Percentiles rank a stretch among this genome's conserved stretches.
Evolutionary conservation across 2,888 invertebrate genomes (phyloP).

Genomic region (Linnaemya tessellans): DNA sequence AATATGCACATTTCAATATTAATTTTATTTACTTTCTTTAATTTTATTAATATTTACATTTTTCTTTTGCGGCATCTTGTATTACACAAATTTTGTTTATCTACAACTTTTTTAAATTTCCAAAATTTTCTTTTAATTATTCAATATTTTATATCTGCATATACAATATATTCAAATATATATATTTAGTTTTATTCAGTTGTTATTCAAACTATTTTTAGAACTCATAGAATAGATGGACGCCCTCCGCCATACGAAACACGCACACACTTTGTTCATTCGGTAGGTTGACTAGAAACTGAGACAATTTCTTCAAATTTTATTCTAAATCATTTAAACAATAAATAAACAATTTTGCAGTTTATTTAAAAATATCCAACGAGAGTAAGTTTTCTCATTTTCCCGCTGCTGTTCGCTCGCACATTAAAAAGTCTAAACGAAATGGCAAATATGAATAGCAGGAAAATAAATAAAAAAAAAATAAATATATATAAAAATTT

Average conservation of each 20-base stretch:
- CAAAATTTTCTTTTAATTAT: neutral
- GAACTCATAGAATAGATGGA: constrained; percentile 13
- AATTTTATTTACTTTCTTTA: neutral
- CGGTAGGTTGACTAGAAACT: constrained; percentile 46
- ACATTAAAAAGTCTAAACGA: neutral
- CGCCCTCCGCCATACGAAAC: neutral
- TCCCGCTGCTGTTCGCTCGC: neutral
- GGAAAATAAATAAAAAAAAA: neutral
- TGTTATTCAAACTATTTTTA: constrained; percentile 48
- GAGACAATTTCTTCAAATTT: constrained; percentile 46
- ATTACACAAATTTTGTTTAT: neutral
- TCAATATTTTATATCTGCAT: constrained; percentile 8
- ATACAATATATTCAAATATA: neutral
- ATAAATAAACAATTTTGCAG: constrained; percentile 52
- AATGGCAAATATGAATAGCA: neutral
- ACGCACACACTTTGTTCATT: constrained; percentile 27
- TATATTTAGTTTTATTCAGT: constrained; percentile 1
- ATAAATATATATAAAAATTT: constrained; percentile 25
- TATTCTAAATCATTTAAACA: constrained; percentile 47
- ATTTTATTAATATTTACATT: constrained; percentile 47
- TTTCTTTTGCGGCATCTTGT: constrained; percentile 57
- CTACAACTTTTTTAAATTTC: neutral
- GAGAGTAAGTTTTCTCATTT: constrained; percentile 19
- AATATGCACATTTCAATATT: neutral
- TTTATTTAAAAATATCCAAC: constrained; percentile 15